phyloP scores from a whole-genome alignment of 2,888 invertebrate genomes.

The Xanthorhoe designata region DNA sequence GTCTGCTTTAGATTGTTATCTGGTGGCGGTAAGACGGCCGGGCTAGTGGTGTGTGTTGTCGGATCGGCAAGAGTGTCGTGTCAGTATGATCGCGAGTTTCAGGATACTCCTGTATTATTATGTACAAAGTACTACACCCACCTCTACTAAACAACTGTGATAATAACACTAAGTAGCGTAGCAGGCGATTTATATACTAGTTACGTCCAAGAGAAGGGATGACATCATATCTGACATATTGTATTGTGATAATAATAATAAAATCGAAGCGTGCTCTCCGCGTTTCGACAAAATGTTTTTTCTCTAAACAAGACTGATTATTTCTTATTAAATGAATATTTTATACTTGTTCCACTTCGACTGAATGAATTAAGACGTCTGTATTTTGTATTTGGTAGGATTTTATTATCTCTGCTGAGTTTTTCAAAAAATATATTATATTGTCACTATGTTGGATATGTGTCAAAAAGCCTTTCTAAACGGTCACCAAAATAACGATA shows the following conservation, averaged over 20 bases:
- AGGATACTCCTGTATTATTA: conserved; percentile 81
- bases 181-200: conserved; percentile 85
- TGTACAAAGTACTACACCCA: conserved; percentile 86
- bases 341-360: conserved; percentile 84
- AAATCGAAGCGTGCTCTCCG: conserved; percentile 71
- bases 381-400: conserved; percentile 81
- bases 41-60: conserved; percentile 67
- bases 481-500: conserved; percentile 80
- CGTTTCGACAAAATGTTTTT: conserved; percentile 82
- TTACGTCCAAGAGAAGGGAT: conserved; percentile 86
- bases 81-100: conserved; percentile 74
- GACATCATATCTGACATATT: conserved; percentile 87
- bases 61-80: conserved; percentile 67
- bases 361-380: conserved; percentile 84
- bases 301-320: conserved; percentile 87
- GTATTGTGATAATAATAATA: conserved; percentile 80
- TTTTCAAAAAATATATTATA: conserved; percentile 70
- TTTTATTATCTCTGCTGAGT: conserved; percentile 73
- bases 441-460: conserved; percentile 85
- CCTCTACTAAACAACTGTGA: conserved; percentile 87
- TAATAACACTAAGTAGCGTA: conserved; percentile 87
- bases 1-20: conserved; percentile 35
- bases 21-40: conserved; percentile 56
- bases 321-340: conserved; percentile 85
- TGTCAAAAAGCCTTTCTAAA: conserved; percentile 84